These are phyloP conservation scores for Hydrocynus forskahlii DNA, from an alignment of 2,797 vertebrate species.

Conservation along the genomic window DNA sequence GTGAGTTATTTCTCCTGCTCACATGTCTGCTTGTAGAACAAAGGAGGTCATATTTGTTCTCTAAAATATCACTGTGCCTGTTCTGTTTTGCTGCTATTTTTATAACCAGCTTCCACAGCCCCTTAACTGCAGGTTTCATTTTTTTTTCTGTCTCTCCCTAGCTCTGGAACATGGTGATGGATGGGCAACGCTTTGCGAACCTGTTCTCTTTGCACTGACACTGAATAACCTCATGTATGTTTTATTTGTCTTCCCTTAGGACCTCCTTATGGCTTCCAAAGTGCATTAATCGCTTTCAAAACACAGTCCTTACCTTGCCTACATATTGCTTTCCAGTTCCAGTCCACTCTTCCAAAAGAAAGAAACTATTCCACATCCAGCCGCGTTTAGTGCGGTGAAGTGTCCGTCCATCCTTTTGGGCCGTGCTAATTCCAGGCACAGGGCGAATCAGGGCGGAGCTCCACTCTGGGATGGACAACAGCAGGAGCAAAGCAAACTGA, in stretches of 20 bases:
- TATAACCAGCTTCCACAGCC: neutral
- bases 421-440: conserved; percentile 74
- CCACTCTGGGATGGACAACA: conserved; percentile 72
- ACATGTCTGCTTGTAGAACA: conserved; percentile 18
- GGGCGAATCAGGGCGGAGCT: conserved; percentile 68
- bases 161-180: neutral
- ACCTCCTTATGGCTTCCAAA: conserved; percentile 8
- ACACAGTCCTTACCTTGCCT: conserved; percentile 88
- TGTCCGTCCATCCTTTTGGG: conserved; percentile 78
- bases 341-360: conserved; percentile 95
- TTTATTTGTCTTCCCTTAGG: conserved; percentile 21
- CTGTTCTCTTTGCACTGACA: conserved; percentile 16
- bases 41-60: conserved; percentile 16
- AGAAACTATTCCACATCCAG: conserved; percentile 99
- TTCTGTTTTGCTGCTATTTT: conserved; percentile 16
- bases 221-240: conserved; percentile 7
- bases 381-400: conserved; percentile 92
- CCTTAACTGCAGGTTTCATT: conserved; percentile 19
- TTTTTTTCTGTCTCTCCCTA: neutral
- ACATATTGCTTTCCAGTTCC: conserved; percentile 96
- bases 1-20: conserved; percentile 25
- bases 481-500: conserved; percentile 71
- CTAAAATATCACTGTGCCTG: conserved; percentile 11
- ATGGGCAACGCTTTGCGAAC: conserved; percentile 10
- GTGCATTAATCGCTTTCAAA: conserved; percentile 6